phyloP scores from a whole-genome alignment of 2,797 vertebrate genomes.

The Hoplostethus mediterraneus region DNA sequence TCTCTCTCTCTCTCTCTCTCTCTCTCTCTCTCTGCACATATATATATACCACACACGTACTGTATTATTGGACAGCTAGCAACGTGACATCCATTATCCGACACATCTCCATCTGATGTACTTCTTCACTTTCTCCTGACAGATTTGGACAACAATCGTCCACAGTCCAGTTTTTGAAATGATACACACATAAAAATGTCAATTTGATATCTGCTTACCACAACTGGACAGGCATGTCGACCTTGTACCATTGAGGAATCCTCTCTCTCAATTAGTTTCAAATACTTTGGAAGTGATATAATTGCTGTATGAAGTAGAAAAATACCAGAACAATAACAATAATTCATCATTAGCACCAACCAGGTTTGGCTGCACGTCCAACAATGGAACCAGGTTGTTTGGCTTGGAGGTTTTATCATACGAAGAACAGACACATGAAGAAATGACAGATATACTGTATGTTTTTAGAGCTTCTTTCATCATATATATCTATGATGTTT shows the following conservation, averaged over 20 bases:
- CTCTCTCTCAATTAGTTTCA: constrained; percentile 21
- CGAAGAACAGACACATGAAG: constrained; percentile 46
- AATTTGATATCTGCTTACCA: not conserved
- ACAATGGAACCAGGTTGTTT: not conserved
- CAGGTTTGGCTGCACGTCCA: not conserved
- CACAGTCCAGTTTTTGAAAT: constrained; percentile 17
- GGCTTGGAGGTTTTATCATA: constrained; percentile 29
- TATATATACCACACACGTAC: constrained; percentile 22
- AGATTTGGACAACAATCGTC: constrained; percentile 36
- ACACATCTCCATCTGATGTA: constrained; percentile 6
- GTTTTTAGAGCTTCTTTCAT: constrained; percentile 41
- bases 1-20: too few relatives aligned
- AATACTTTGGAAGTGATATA: constrained; percentile 3
- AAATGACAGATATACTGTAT: constrained; percentile 55
- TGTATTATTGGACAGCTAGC: constrained; percentile 30
- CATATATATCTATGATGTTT: constrained; percentile 27
- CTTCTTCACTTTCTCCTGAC: constrained; percentile 36
- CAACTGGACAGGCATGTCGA: not conserved
- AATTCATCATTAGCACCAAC: constrained; percentile 10
- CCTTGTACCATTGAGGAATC: constrained; percentile 9
- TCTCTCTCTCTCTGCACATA: too few relatives aligned
- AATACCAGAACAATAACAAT: constrained; percentile 8
- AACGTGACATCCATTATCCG: too few relatives aligned
- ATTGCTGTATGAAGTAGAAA: constrained; percentile 21
- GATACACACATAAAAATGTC: not conserved